phyloP scores from a whole-genome alignment of 2,113 vertebrate genomes.

The Menura novaehollandiae region DNA sequence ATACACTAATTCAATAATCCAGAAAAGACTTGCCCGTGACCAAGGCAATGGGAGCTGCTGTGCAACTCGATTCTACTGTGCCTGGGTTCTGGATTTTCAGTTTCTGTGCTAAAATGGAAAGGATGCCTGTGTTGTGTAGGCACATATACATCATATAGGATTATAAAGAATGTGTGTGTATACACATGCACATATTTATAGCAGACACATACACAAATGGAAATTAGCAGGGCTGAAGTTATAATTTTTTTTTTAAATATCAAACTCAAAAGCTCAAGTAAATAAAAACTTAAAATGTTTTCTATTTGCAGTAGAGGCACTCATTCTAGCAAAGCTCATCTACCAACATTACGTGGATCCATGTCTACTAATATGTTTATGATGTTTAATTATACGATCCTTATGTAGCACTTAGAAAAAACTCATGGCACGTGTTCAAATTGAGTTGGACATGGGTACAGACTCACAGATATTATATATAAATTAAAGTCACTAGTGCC shows the following conservation, averaged over 20 bases:
- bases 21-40: neutral
- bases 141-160: neutral
- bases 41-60: neutral
- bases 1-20: neutral
- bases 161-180: neutral
- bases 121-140: neutral
- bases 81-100: neutral
- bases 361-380: neutral
- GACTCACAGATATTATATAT: neutral
- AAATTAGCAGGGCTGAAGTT: neutral
- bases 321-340: neutral
- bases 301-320: neutral
- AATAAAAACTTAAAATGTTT: neutral
- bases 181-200: neutral
- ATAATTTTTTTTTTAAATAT: neutral
- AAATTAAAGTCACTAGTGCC: neutral
- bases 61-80: neutral
- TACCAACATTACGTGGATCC: neutral
- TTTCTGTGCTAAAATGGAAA: neutral
- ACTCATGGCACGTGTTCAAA: neutral
- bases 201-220: neutral
- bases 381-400: neutral
- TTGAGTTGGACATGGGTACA: neutral
- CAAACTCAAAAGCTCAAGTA: neutral
- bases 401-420: neutral